Conservation (phyloP, 2,888 invertebrate genomes). For the Sarcophaga rosellei region DNA sequence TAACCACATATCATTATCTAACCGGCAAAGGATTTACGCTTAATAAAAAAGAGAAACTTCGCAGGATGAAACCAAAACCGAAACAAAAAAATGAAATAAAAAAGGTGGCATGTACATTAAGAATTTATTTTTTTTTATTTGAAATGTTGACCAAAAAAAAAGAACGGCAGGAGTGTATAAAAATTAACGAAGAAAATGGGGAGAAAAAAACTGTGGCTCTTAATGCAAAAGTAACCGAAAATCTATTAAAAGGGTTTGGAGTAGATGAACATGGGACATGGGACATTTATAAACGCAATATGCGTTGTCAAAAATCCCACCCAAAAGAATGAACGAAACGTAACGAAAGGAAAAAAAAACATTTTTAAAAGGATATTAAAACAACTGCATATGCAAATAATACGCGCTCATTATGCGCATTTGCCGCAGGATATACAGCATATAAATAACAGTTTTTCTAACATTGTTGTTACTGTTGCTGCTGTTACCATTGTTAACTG, state of each 20-base stretch:
- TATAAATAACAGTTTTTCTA: constrained; percentile 60
- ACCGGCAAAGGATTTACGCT: constrained; percentile 75
- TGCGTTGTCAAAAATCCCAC: constrained; percentile 45
- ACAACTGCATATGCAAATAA: constrained; percentile 69
- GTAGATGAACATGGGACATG: constrained; percentile 53
- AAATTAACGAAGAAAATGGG: constrained; percentile 44
- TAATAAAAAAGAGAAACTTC: constrained; percentile 55
- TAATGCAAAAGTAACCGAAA: constrained; percentile 64
- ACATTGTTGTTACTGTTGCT: not conserved
- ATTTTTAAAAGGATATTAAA: constrained; percentile 59
- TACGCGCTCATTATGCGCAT: constrained; percentile 78
- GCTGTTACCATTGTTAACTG: constrained; percentile 61
- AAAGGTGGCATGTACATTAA: constrained; percentile 60
- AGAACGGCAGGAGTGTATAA: constrained; percentile 22
- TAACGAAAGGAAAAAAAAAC: constrained; percentile 30
- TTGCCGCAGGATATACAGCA: constrained; percentile 75
- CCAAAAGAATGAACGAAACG: constrained; percentile 16
- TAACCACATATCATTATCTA: constrained; percentile 73
- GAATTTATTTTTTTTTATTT: constrained; percentile 46
- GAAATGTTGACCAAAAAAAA: constrained; percentile 25
- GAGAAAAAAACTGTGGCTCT: constrained; percentile 40
- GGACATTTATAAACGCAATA: constrained; percentile 29
- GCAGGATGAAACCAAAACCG: constrained; percentile 38
- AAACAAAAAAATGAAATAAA: constrained; percentile 50
- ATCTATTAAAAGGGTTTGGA: constrained; percentile 43